Conservation (phyloP, 2,797 vertebrate genomes). For the Microctenopoma stevenorrisi region DNA sequence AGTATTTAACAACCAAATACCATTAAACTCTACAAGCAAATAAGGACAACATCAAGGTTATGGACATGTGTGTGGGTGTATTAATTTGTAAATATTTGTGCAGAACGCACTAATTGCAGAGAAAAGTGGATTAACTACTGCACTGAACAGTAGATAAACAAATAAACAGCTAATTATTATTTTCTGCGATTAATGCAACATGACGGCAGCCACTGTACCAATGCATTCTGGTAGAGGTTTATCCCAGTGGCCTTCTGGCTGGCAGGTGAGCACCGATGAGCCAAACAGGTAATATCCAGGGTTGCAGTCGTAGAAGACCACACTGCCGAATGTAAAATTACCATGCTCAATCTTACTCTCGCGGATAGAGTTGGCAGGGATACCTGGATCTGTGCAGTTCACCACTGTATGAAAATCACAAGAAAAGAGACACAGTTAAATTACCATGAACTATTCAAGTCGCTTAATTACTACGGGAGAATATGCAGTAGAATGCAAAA, state of each 20-base stretch:
- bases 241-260: constrained; percentile 96
- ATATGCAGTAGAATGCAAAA: constrained; percentile 1
- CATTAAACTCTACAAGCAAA: constrained; percentile 37
- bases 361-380: constrained; percentile 96
- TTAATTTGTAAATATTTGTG: neutral
- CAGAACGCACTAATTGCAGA: neutral
- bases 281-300: constrained; percentile 96
- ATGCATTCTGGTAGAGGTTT: constrained; percentile 97
- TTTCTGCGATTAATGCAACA: neutral
- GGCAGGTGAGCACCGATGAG: constrained; percentile 95
- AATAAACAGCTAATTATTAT: neutral
- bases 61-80: constrained; percentile 4
- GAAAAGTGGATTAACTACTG: neutral
- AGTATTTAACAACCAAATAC: constrained; percentile 31
- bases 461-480: constrained; percentile 26
- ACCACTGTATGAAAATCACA: constrained; percentile 84
- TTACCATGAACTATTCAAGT: constrained; percentile 35
- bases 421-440: constrained; percentile 7
- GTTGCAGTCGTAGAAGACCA: constrained; percentile 98
- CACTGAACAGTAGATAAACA: constrained; percentile 1
- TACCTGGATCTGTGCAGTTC: constrained; percentile 97
- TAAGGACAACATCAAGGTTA: constrained; percentile 25
- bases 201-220: constrained; percentile 80
- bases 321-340: constrained; percentile 96
- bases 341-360: constrained; percentile 99